Percentiles rank a stretch among this genome's conserved stretches.
phyloP scores from a whole-genome alignment of 1,140 invertebrate species.

The Venustaconcha ellipsiformis region DNA sequence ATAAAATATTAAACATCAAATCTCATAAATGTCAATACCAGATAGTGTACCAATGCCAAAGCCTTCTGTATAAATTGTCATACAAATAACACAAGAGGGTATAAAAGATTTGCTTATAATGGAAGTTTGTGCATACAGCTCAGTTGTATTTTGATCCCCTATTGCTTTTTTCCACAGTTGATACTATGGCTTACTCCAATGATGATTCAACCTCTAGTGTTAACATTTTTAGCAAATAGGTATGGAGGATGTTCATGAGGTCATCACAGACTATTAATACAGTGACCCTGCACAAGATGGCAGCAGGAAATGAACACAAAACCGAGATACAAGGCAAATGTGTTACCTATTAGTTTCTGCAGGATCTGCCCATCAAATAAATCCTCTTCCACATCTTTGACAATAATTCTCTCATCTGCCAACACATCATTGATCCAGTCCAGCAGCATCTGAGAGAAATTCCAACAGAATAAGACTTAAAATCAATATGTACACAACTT shows the following conservation, averaged over 20 bases:
- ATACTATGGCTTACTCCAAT: too few relatives aligned
- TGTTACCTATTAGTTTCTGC: conserved; percentile 90
- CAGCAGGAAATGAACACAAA: conserved; percentile 1
- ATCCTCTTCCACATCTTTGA: conserved; percentile 97
- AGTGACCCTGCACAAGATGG: background rate
- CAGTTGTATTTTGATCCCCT: too few relatives aligned
- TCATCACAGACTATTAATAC: background rate
- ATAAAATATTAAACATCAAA: too few relatives aligned
- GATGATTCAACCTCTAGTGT: too few relatives aligned
- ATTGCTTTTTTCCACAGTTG: too few relatives aligned
- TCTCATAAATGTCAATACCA: too few relatives aligned
- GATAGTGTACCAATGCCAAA: too few relatives aligned
- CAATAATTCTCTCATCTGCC: conserved; percentile 96
- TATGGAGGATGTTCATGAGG: background rate
- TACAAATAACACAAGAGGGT: too few relatives aligned
- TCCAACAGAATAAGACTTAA: background rate
- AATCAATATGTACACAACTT: background rate
- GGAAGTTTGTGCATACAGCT: too few relatives aligned
- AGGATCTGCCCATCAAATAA: conserved; percentile 98
- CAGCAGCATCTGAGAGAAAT: conserved; percentile 78
- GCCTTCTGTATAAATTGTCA: too few relatives aligned
- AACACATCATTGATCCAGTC: conserved; percentile 99
- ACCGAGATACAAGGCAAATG: background rate
- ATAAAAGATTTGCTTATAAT: too few relatives aligned
- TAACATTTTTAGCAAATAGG: background rate